phyloP scores from a whole-genome alignment of 2,888 invertebrate species.

The Melieria omissa region DNA sequence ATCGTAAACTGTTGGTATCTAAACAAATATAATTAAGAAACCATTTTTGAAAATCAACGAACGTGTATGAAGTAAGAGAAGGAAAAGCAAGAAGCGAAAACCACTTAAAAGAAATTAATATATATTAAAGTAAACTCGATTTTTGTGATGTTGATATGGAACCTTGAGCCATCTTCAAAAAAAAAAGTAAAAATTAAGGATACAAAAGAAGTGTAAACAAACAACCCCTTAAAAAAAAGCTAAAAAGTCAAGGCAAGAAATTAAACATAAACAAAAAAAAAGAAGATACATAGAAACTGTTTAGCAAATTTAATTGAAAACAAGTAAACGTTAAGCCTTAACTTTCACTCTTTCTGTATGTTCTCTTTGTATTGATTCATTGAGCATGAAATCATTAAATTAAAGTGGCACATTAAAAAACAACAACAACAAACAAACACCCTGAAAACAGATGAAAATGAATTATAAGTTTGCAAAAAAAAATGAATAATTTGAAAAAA shows the following conservation, averaged over 20 bases:
- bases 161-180: slow-evolving; percentile 20
- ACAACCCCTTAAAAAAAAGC: slow-evolving; percentile 5
- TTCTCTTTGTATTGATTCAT: too few relatives aligned
- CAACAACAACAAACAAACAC: too few relatives aligned
- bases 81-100: background rate
- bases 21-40: background rate
- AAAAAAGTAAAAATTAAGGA: slow-evolving; percentile 4
- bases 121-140: slow-evolving; percentile 18
- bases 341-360: too few relatives aligned
- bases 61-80: background rate
- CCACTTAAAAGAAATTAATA: background rate
- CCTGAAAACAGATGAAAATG: too few relatives aligned
- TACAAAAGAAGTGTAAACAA: slow-evolving; percentile 18
- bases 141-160: slow-evolving; percentile 26
- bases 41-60: slow-evolving; percentile 15
- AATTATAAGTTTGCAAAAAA: too few relatives aligned
- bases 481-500: too few relatives aligned
- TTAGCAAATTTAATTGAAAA: too few relatives aligned
- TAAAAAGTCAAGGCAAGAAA: background rate
- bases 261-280: background rate
- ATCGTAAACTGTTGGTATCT: background rate
- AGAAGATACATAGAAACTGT: slow-evolving; percentile 1
- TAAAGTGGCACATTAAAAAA: too few relatives aligned
- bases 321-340: too few relatives aligned
- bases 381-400: background rate